Conservation (phyloP, 2,888 invertebrate genomes). For the Germaria angustata region DNA sequence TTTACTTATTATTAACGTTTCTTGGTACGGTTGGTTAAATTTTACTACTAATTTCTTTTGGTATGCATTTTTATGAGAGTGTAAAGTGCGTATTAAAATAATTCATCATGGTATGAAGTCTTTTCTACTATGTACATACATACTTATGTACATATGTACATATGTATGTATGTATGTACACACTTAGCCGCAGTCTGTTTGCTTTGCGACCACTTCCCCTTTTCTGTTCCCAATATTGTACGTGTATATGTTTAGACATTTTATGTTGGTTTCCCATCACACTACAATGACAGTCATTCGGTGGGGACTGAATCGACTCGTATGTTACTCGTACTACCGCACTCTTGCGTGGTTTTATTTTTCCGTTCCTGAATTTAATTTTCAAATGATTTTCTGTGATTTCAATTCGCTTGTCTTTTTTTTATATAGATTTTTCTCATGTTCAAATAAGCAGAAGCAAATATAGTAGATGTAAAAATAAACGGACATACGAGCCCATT, state of each 20-base stretch:
- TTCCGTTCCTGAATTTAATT: conserved; percentile 20
- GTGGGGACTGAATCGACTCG: no score
- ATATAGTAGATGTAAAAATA: background rate
- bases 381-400: conserved; percentile 43
- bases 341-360: background rate
- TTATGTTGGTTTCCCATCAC: conserved; percentile 48
- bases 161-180: no score
- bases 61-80: conserved; percentile 34
- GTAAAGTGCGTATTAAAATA: conserved; percentile 31
- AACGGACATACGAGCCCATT: background rate
- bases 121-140: conserved; percentile 7
- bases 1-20: conserved; percentile 32
- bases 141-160: no score
- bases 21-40: conserved; percentile 38
- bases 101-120: background rate
- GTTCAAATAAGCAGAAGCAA: conserved; percentile 3
- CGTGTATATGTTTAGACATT: conserved; percentile 32
- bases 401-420: conserved; percentile 18
- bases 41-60: conserved; percentile 44
- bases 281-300: background rate
- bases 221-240: background rate
- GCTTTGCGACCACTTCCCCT: conserved; percentile 11
- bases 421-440: conserved; percentile 24
- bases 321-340: background rate
- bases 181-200: conserved; percentile 16